Evolutionary conservation across 2,888 invertebrate species (phyloP).

Genomic region (Drosophila kambysellisi): DNA sequence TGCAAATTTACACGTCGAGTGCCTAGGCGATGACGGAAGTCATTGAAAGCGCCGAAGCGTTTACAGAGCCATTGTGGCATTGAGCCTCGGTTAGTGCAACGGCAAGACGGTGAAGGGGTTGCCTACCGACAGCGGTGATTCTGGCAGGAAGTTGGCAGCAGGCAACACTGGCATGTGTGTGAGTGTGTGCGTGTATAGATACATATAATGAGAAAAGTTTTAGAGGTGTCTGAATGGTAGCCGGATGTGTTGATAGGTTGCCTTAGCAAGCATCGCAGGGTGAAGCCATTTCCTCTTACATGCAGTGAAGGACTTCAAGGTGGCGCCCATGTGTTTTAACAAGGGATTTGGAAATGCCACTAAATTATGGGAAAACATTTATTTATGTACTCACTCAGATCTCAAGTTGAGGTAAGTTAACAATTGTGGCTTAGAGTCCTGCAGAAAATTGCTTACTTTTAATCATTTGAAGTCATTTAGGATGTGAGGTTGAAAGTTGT

Average conservation of each 20-base stretch:
- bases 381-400: not conserved
- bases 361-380: conserved; percentile 1
- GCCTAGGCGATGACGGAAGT: conserved; percentile 70
- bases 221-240: conserved; percentile 37
- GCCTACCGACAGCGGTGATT: not conserved
- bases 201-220: conserved; percentile 74
- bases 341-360: conserved; percentile 9
- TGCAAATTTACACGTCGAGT: conserved; percentile 75
- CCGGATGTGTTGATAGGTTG: conserved; percentile 32
- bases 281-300: conserved; percentile 15
- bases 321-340: not conserved
- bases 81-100: not conserved
- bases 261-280: conserved; percentile 17
- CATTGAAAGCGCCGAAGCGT: conserved; percentile 67
- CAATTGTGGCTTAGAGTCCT: not conserved
- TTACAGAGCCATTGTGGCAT: conserved; percentile 40
- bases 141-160: conserved; percentile 48
- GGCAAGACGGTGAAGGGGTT: not conserved
- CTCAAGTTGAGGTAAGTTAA: not conserved
- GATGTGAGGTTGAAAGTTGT: not conserved
- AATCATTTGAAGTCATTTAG: not conserved
- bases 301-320: not conserved
- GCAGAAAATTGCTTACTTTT: not conserved
- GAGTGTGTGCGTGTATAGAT: conserved; percentile 18
- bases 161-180: conserved; percentile 16